phyloP scores from a whole-genome alignment of 2,888 invertebrate genomes.

The Clivina fossor region DNA sequence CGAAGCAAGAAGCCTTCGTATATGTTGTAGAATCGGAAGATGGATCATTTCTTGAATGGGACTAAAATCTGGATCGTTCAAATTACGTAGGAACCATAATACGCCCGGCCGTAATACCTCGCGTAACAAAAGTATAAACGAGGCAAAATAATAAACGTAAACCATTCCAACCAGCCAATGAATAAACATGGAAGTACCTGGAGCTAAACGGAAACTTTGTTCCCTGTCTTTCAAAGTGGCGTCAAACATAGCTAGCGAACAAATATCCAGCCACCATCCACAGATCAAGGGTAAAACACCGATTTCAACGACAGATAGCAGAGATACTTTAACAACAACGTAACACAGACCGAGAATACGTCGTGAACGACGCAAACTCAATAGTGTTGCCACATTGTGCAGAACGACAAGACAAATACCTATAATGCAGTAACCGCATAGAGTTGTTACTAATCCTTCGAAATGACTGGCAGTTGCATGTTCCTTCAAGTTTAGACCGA shows the following conservation, averaged over 20 bases:
- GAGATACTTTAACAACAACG: slow-evolving; percentile 87
- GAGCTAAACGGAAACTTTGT: slow-evolving; percentile 84
- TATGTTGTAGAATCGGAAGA: slow-evolving; percentile 87
- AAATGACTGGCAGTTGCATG: slow-evolving; percentile 79
- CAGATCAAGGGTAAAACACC: slow-evolving; percentile 95
- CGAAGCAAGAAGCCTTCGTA: slow-evolving; percentile 87
- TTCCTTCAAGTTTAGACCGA: slow-evolving; percentile 67
- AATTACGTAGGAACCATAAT: slow-evolving; percentile 95
- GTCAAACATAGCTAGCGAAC: slow-evolving; percentile 90
- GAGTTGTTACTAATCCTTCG: slow-evolving; percentile 88
- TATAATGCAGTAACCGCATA: slow-evolving; percentile 91
- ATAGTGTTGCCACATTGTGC: slow-evolving; percentile 79
- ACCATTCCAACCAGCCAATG: slow-evolving; percentile 99
- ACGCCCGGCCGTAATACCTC: slow-evolving; percentile 97
- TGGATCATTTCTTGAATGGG: slow-evolving; percentile 99
- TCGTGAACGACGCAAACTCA: slow-evolving; percentile 78
- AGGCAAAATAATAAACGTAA: slow-evolving; percentile 98
- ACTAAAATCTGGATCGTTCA: slow-evolving; percentile 99
- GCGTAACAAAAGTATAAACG: slow-evolving; percentile 86
- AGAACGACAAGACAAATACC: slow-evolving; percentile 79
- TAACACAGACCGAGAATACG: slow-evolving; percentile 90
- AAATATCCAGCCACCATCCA: slow-evolving; percentile 99
- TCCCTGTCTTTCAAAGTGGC: slow-evolving; percentile 87
- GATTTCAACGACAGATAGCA: slow-evolving; percentile 95
- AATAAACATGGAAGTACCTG: slow-evolving; percentile 95